These are phyloP conservation scores for Gastracanthus pulcherrimus DNA, from an alignment of 2,888 invertebrate species.

Conservation along the genomic window DNA sequence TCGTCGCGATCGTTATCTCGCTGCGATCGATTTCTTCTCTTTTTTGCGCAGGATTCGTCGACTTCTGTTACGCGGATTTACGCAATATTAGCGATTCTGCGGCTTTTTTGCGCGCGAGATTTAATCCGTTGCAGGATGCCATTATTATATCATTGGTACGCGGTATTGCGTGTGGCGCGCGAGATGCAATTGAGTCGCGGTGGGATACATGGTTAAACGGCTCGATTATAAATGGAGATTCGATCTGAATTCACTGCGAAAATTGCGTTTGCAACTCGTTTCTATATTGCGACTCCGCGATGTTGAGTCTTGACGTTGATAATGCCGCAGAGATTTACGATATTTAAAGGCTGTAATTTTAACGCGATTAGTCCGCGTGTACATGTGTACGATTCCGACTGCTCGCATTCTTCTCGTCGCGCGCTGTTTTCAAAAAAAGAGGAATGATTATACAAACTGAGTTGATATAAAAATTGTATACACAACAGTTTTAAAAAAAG, in stretches of 20 bases:
- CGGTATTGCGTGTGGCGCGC: not conserved
- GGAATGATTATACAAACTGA: no score
- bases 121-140: not conserved
- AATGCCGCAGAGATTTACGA: not conserved
- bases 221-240: slow-evolving; percentile 1
- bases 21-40: not conserved
- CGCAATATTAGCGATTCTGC: not conserved
- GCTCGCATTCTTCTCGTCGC: not conserved
- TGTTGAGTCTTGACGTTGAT: not conserved
- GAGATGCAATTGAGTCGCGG: no score
- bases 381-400: no score
- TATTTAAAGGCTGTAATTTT: not conserved
- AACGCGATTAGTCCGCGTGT: not conserved
- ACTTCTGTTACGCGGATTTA: not conserved
- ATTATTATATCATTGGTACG: not conserved
- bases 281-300: not conserved
- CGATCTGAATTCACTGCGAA: not conserved
- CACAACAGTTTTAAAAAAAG: no score
- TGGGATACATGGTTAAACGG: not conserved
- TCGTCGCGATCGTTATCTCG: not conserved
- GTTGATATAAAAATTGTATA: no score
- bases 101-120: not conserved
- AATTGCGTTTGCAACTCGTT: not conserved
- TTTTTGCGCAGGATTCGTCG: no score
- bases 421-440: no score